Base-by-base conservation (phyloP, 2,113 vertebrate species). In the Entosphenus tridentatus region DNA sequence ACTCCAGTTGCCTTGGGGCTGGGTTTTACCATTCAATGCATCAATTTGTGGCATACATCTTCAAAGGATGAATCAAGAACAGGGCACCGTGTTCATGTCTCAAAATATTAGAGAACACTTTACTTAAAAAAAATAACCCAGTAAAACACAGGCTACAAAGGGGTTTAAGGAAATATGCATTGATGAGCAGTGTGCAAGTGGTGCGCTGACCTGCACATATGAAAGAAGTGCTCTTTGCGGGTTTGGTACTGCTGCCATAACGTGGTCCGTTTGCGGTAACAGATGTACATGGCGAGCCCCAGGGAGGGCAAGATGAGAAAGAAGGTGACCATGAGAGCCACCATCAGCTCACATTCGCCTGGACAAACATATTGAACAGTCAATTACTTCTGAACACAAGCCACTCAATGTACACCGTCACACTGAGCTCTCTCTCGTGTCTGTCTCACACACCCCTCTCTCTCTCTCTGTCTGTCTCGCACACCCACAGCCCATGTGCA, bases 281-380 rank as follows among this genome's bases (percentile, higher is more conserved):
- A 95, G 75, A 79, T 84, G 81, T 83, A 87, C 73, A 81, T 67
- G 72, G 78, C 76, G 55, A 84, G 73, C 8, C 57, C 13, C n/a
- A 83, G 74, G 0, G 76, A 71, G 1, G 84, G 81, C 57, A 95
- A 77, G 55, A 89, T 70, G 71, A 95, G 76, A 67, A 95, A 78
- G 77, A 83, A 86, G 73, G 83, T 74, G 69, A 87, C 80, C 17
- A 87, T 75, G 67, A 87, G 69, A 1, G 79, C 79, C 2, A 74
- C 71, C 17, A 85, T 74, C 73, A 86, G 72, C 69, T 80, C 75
- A 7, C 80, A 73, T 0, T 77, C 78, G 72, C 75, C 90, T 96
- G 82, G 57, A 55, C 39, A 54, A 39, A 12, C 65, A 9, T 12
- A 12, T 10, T 8, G 55, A 10, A 10, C 9, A 8, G 10, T 12